Base-by-base conservation (phyloP, 1,140 invertebrate species). In the Euura saliciscinereae region DNA sequence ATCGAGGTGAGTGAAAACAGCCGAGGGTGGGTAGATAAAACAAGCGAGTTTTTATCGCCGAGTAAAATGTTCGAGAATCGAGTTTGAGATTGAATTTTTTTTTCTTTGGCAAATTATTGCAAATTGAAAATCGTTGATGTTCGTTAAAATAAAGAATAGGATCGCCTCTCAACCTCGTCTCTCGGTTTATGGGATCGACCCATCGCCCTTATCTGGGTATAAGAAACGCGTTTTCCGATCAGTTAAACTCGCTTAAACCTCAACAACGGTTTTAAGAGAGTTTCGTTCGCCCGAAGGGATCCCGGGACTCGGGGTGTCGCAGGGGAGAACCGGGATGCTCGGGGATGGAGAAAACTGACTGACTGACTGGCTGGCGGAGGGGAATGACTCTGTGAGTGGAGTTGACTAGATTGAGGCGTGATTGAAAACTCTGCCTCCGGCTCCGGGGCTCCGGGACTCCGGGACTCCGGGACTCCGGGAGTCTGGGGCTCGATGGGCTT, bases 371-470 rank as follows among this genome's bases (percentile, higher is more conserved):
- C 3, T 59, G 51, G 13, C 51, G 71, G 68, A 68, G 67, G 68
- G 44, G 74, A 72, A 64, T 59, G 45, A 74, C 69, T 45, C 71
- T 70, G 67, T 68, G 71, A 67, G 71, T 65, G 42, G 66, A 76
- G 73, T 80, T 76, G 79, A 77, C 76, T 82, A 80, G 85, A 86
- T 86, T 83, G 82, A 86, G 78, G 76, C 76, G 81, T 83, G 85
- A 86, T 86, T 87, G 85, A 85, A 87, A 85, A 84, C 78, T 83
- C 77, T 68, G 83, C 84, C 78, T 74, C 69, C 66, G 81, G 84
- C 82, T 59, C 51, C 51, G 10, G 51, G 28, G 28, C 28, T 28
- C 28, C 28, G 28, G 28, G 28, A 28, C 28, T 28, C 28, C 28
- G 28, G 28, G 28, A 28, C 0, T 28, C 28, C 1, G 28, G 28